Base-by-base conservation (phyloP, 2,797 vertebrate genomes). In the Morelia viridis region DNA sequence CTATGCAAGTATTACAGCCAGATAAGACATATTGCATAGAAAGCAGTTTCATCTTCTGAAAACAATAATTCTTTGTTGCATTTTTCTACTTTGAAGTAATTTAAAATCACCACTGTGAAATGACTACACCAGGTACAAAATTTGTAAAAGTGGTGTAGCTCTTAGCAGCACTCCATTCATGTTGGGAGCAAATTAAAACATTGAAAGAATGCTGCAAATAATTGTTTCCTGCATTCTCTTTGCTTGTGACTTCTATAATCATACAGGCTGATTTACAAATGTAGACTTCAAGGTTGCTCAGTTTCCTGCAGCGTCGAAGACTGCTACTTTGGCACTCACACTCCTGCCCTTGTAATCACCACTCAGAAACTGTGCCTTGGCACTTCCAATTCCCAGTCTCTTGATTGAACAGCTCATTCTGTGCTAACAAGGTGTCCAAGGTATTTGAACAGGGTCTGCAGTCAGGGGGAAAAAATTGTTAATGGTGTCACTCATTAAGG, bases 221-320 rank as follows among this genome's bases (percentile, higher is more conserved):
- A 99, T 99, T 99, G 98, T 99, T 99, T 99, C 98, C 97, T 98
- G 98, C 98, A 98, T 98, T 98, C 97, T 98, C 97, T 96, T 97
- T 97, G 96, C 97, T 97, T 97, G 98, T 98, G 98, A 98, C 98
- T 99, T 98, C 98, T 98, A 98, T 99, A 99, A 99, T 99, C 99
- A 99, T 98, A 98, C 97, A 98, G 98, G 98, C 98, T 99, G 99
- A 99, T 99, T 99, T 99, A 99, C 98, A 99, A 99, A 99, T 98
- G 99, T 98, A 99, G 98, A 98, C 98, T 98, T 98, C 98, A 99
- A 99, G 99, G 98, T 99, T 98, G 98, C 98, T 99, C 98, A 98
- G 99, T 98, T 99, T 99, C 99, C 99, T 98, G 99, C 98, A 96
- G 99, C 96, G 99, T 98, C 97, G 98, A 98, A 98, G 98, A 98